These are phyloP conservation scores for Orchestes rusci DNA, from an alignment of 2,888 invertebrate genomes.

Conservation along the genomic window DNA sequence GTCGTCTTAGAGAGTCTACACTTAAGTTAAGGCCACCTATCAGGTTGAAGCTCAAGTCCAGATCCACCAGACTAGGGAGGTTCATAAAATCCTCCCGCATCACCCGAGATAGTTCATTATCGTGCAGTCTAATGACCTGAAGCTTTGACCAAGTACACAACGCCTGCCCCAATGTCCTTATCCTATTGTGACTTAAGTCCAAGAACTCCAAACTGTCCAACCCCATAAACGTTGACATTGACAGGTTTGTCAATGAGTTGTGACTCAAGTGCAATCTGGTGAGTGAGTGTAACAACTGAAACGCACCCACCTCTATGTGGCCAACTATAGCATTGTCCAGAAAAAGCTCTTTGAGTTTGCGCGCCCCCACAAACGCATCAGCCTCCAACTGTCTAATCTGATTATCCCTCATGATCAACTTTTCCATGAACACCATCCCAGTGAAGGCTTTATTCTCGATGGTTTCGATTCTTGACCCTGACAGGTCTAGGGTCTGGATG, in stretches of 20 bases:
- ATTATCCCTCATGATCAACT: conserved; percentile 35
- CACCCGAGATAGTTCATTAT: conserved; percentile 37
- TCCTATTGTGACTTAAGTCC: conserved; percentile 34
- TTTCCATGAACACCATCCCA: conserved; percentile 39
- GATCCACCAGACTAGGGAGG: conserved; percentile 27
- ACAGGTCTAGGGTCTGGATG: conserved; percentile 36
- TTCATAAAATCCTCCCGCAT: conserved; percentile 35
- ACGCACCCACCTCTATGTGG: conserved; percentile 28
- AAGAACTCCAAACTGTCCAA: conserved; percentile 34
- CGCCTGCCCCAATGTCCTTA: conserved; percentile 33
- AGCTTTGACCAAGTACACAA: conserved; percentile 32
- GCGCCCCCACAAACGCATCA: conserved; percentile 38
- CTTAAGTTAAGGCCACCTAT: conserved; percentile 8
- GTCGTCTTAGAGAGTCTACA: conserved; percentile 30
- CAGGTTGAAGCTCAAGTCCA: conserved; percentile 34
- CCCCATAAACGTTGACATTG: conserved; percentile 31
- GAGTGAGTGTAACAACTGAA: conserved; percentile 27
- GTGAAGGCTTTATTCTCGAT: conserved; percentile 37
- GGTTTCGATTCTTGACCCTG: conserved; percentile 33
- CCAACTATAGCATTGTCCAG: conserved; percentile 35
- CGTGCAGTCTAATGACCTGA: conserved; percentile 31
- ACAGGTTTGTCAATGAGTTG: conserved; percentile 32
- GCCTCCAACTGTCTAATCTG: conserved; percentile 34
- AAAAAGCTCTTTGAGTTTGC: conserved; percentile 36
- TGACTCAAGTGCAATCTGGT: conserved; percentile 35